Percentiles rank a stretch among this genome's conserved stretches.
Evolutionary conservation across 2,888 invertebrate species (phyloP).

Genomic region (Globia sparganii): DNA sequence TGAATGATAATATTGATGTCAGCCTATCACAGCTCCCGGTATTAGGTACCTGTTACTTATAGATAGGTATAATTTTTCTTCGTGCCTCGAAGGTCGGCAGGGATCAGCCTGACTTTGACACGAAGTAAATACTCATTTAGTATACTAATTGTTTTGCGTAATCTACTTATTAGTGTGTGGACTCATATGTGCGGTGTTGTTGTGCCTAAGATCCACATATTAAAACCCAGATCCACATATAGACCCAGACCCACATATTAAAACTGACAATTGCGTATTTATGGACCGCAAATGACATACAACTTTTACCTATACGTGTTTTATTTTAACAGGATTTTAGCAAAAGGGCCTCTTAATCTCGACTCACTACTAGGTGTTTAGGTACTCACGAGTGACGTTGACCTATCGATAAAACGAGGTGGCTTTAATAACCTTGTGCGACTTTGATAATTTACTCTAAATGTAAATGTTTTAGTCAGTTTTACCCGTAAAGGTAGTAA

Average conservation of each 20-base stretch:
- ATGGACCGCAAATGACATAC: too few relatives aligned
- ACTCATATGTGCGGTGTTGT: background rate
- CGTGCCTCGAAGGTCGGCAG: background rate
- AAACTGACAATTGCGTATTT: background rate
- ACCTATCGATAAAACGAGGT: background rate
- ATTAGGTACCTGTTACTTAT: background rate
- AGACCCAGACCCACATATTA: background rate
- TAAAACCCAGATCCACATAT: too few relatives aligned
- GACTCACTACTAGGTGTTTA: too few relatives aligned
- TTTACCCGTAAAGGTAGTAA: too few relatives aligned
- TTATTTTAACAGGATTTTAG: background rate
- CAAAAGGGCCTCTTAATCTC: background rate
- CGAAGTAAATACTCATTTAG: background rate
- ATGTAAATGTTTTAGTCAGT: too few relatives aligned
- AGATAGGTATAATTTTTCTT: conserved; percentile 13
- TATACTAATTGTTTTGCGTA: conserved; percentile 18
- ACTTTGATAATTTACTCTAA: background rate
- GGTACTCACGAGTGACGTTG: background rate
- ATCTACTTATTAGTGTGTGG: background rate
- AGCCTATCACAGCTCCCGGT: background rate
- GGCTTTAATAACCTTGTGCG: background rate
- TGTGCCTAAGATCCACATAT: background rate
- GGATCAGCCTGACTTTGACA: background rate
- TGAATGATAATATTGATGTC: conserved; percentile 23
- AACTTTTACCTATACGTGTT: too few relatives aligned